Percentiles rank a stretch among this genome's conserved stretches.
Conservation (phyloP, 2,888 invertebrate species). For the Andrena hattorfiana region DNA sequence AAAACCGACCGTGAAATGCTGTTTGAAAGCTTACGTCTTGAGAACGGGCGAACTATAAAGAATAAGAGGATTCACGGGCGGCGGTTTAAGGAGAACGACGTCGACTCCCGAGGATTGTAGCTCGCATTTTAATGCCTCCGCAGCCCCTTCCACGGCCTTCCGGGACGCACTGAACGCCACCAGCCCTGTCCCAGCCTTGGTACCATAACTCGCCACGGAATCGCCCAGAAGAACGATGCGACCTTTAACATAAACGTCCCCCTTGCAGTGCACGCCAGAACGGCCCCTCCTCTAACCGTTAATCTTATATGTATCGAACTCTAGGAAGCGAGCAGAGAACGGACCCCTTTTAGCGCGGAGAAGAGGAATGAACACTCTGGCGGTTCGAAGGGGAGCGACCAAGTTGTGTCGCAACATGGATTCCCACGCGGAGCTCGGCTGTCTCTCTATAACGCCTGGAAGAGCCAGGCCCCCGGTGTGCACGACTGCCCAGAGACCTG, state of each 20-base stretch:
- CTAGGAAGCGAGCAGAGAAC: slow-evolving; percentile 9
- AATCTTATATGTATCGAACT: too few relatives aligned
- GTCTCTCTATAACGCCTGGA: slow-evolving; percentile 89
- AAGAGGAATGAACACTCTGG: slow-evolving; percentile 91
- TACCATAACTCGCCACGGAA: slow-evolving; percentile 83
- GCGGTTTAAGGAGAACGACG: slow-evolving; percentile 91
- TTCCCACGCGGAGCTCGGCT: slow-evolving; percentile 90
- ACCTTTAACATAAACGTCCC: slow-evolving; percentile 65
- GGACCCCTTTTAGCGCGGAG: slow-evolving; percentile 86
- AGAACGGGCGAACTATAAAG: slow-evolving; percentile 79
- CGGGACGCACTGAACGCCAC: slow-evolving; percentile 88
- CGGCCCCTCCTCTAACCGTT: too few relatives aligned
- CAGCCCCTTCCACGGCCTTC: slow-evolving; percentile 93
- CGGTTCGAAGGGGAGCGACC: slow-evolving; percentile 90
- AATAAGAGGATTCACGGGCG: slow-evolving; percentile 79
- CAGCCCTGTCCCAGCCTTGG: slow-evolving; percentile 85
- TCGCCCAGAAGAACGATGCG: slow-evolving; percentile 80
- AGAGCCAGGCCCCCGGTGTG: slow-evolving; percentile 93
- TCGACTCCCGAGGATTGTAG: slow-evolving; percentile 90
- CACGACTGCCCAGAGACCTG: slow-evolving; percentile 93
- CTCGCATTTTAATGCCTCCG: slow-evolving; percentile 90
- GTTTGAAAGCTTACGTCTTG: slow-evolving; percentile 76
- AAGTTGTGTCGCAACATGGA: slow-evolving; percentile 90
- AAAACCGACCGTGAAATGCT: slow-evolving; percentile 10
- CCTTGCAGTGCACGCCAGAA: background rate